phyloP scores from a whole-genome alignment of 2,888 invertebrate species.

The Phengaris arion region DNA sequence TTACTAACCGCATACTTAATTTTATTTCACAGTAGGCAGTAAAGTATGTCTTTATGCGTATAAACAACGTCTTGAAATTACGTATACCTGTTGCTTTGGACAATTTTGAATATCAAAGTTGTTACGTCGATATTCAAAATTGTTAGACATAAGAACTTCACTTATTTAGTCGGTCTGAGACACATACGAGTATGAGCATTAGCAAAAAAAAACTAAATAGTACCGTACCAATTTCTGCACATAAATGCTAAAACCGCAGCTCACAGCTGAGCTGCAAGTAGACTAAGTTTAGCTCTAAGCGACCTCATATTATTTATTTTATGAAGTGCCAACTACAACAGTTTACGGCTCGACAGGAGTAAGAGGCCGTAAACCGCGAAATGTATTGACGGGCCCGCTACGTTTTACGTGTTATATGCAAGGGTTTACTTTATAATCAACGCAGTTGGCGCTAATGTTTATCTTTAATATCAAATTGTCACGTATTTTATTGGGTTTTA shows the following conservation, averaged over 20 bases:
- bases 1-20: too few relatives aligned
- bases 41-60: too few relatives aligned
- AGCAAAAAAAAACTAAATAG: too few relatives aligned
- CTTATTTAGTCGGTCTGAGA: too few relatives aligned
- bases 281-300: not conserved
- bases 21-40: too few relatives aligned
- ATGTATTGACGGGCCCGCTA: not conserved
- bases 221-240: too few relatives aligned
- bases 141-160: too few relatives aligned
- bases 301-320: not conserved
- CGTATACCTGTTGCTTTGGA: too few relatives aligned
- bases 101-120: too few relatives aligned
- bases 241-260: not conserved
- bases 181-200: too few relatives aligned
- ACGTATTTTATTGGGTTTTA: conserved; percentile 3
- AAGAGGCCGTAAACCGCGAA: not conserved
- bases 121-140: too few relatives aligned
- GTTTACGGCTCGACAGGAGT: not conserved
- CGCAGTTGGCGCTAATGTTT: not conserved
- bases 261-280: not conserved
- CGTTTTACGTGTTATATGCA: not conserved
- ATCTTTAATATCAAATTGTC: not conserved
- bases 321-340: not conserved
- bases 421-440: not conserved
- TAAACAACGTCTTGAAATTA: too few relatives aligned